Conservation (phyloP, 1,140 invertebrate genomes). For the Pseudomyrmex flavicornis region DNA sequence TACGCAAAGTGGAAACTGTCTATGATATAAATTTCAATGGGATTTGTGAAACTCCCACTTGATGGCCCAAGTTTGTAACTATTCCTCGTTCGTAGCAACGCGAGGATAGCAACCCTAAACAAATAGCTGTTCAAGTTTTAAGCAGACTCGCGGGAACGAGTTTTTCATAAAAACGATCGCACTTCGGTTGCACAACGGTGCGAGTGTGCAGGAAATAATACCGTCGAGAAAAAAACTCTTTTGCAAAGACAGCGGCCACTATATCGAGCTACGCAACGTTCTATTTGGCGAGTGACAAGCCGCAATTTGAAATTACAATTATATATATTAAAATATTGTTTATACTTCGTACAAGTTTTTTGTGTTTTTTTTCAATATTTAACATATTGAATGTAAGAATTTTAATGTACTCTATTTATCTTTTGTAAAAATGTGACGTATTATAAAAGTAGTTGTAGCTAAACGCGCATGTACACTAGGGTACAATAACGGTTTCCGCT, state of each 20-base stretch:
- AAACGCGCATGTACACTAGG: no score
- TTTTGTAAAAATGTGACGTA: not conserved
- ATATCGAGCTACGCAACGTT: slow-evolving; percentile 39
- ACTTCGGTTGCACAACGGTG: slow-evolving; percentile 1
- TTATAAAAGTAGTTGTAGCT: no score
- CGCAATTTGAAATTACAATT: slow-evolving; percentile 20
- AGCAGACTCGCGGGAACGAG: slow-evolving; percentile 14
- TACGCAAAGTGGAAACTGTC: not conserved
- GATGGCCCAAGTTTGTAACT: slow-evolving; percentile 42
- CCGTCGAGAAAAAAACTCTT: slow-evolving; percentile 7
- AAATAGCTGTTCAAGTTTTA: slow-evolving; percentile 54
- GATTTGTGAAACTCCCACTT: slow-evolving; percentile 31
- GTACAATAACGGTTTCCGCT: no score
- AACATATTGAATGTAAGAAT: no score
- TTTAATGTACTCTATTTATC: not conserved
- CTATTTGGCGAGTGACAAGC: slow-evolving; percentile 12
- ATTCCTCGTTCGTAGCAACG: slow-evolving; percentile 34
- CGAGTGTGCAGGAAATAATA: slow-evolving; percentile 36
- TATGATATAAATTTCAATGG: slow-evolving; percentile 34
- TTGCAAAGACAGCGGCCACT: slow-evolving; percentile 13
- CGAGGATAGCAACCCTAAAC: slow-evolving; percentile 20
- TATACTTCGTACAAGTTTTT: no score
- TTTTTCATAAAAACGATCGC: slow-evolving; percentile 47
- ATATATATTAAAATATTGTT: not conserved
- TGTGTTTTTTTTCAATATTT: no score